phyloP scores from a whole-genome alignment of 2,888 invertebrate species.

The Microplitis deprimator region DNA sequence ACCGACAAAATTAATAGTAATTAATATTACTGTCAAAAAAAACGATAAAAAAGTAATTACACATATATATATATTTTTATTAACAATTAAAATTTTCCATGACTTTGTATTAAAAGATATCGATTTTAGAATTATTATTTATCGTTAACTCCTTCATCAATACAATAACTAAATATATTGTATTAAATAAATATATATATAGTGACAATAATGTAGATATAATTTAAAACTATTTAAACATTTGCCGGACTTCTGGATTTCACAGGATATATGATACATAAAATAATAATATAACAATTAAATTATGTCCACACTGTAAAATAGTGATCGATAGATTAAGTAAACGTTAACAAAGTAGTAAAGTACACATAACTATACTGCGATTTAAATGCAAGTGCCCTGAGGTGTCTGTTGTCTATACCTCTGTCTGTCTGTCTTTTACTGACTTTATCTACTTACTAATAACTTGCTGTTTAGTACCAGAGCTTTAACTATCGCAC shows the following conservation, averaged over 20 bases:
- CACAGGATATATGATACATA: background rate
- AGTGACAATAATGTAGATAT: background rate
- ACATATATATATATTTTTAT: slow-evolving; percentile 7
- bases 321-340: slow-evolving; percentile 2
- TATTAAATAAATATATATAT: background rate
- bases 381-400: background rate
- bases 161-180: background rate
- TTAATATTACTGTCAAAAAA: background rate
- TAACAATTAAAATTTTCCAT: slow-evolving; percentile 42
- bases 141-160: slow-evolving; percentile 8
- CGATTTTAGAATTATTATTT: slow-evolving; percentile 41
- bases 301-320: background rate
- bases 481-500: background rate
- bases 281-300: slow-evolving; percentile 13
- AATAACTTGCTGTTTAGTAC: background rate
- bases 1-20: too few relatives aligned
- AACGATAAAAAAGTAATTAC: background rate
- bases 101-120: slow-evolving; percentile 30
- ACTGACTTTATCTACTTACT: background rate
- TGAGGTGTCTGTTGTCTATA: background rate
- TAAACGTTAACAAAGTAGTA: slow-evolving; percentile 4
- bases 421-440: slow-evolving; percentile 2
- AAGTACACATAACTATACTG: background rate
- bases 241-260: slow-evolving; percentile 35
- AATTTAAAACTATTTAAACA: slow-evolving; percentile 23